Evolutionary conservation across 2,113 vertebrate genomes (phyloP), one percentile per base, ranked within the genome.

Genomic region (Setophaga kirtlandii): DNA sequence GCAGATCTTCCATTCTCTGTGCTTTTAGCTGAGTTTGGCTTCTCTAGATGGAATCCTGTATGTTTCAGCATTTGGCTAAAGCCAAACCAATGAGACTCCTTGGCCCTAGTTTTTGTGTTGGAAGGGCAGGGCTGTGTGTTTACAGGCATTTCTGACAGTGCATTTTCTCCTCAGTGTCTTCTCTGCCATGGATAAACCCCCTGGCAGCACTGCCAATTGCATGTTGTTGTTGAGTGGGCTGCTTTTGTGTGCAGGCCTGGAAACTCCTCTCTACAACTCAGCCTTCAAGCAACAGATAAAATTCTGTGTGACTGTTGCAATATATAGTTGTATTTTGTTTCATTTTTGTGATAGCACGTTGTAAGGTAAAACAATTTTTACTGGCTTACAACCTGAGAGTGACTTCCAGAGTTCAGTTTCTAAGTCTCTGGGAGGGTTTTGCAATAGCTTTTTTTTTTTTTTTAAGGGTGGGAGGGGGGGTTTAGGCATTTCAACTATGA

Each of bases 401-500:
- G 4, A 73, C 35, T 77, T 58, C 47, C 41, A 87, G 67, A 69
- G 74, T 53, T 90, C 21, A 24, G 47, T 52, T 87, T 87, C 33
- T 56, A 56, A 89, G 50, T 46, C 71, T 80, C 41, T 64, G n/a
- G 50, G 23, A 22, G 31, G 13, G 20, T n/a, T 56, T 56, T 56
- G 55, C 55, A 56, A 56, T n/a, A 56, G 12, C 33, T 39, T 58
- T 56, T 1, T 12, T 42, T 41, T 41, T 76, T 49, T 33, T 71
- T 63, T 28, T 58, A 5, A 1, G 9, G 20, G 30, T 27, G 5
- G 19, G 31, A 5, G 11, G 2, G 15, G 12, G 7, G 2, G 24
- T 5, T 79, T 83, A 94, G 85, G 92, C 59, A 97, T 98, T 97
- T 95, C 89, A 96, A 86, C 65, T 97, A 97, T 96, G 96, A 63